These are phyloP conservation scores for Burhinus bistriatus DNA, from an alignment of 2,113 vertebrate species.

Conservation along the genomic window DNA sequence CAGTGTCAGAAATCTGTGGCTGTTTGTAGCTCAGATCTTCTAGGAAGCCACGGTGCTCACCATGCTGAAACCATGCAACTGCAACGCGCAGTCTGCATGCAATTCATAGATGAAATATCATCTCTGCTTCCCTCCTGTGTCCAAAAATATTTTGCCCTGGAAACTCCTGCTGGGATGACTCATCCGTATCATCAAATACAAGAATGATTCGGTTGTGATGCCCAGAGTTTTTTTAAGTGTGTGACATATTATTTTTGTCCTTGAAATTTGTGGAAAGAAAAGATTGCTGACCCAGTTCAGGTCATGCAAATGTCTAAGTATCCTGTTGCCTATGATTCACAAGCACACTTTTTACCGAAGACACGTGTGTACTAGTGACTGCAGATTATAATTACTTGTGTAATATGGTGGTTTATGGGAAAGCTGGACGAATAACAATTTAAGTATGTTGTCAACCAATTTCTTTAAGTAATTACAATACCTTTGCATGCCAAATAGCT, in stretches of 20 bases:
- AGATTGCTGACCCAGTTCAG: neutral
- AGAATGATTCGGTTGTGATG: rapidly evolving
- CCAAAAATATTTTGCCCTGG: neutral
- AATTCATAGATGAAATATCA: neutral
- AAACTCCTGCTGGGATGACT: neutral
- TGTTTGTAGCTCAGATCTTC: neutral
- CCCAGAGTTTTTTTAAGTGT: neutral
- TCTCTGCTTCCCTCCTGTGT: neutral
- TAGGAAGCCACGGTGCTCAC: neutral
- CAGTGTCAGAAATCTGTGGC: neutral
- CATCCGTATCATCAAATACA: neutral
- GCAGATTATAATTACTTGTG: neutral
- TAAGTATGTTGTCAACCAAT: neutral
- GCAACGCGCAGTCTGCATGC: neutral
- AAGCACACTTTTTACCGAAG: neutral
- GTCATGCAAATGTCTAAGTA: neutral
- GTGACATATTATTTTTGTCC: neutral
- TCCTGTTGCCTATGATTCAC: neutral
- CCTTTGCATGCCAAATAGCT: neutral
- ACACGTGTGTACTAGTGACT: neutral
- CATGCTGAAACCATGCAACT: neutral
- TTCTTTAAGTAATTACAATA: neutral
- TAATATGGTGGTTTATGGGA: neutral
- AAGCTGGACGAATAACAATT: neutral
- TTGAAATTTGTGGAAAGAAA: neutral